A percentile compares a stretch with the other conserved stretches of the same genome.
Evolutionary conservation across 2,797 vertebrate species (phyloP).

Genomic region (Cossypha dichroa): DNA sequence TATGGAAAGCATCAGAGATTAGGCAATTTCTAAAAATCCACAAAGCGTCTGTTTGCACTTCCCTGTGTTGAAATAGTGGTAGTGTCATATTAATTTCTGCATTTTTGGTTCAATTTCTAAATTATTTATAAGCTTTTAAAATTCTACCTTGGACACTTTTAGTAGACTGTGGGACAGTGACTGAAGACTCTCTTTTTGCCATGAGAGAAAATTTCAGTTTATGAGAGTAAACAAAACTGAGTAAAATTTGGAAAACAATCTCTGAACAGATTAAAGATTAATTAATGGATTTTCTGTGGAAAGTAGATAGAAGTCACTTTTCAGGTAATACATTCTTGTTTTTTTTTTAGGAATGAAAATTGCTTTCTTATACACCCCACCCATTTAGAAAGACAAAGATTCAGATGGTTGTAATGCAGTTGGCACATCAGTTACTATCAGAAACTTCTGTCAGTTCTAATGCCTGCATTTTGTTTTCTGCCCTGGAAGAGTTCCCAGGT

Average conservation of each 20-base stretch:
- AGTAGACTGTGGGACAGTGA: background rate
- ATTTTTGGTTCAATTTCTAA: background rate
- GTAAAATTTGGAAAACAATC: background rate
- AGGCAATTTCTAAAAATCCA: background rate
- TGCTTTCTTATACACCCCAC: background rate
- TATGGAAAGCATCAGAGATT: background rate
- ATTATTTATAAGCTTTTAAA: background rate
- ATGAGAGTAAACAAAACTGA: background rate
- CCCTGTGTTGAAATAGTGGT: background rate
- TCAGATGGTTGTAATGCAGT: background rate
- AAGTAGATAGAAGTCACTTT: background rate
- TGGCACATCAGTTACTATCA: background rate
- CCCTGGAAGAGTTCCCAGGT: conserved; percentile 2
- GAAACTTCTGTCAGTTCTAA: background rate
- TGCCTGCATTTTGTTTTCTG: conserved; percentile 5
- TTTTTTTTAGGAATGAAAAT: background rate
- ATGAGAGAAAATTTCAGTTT: background rate
- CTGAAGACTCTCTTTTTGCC: background rate
- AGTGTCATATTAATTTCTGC: background rate
- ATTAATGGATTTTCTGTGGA: background rate
- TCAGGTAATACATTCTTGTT: background rate
- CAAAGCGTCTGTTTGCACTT: fast-evolving
- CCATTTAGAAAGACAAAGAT: background rate
- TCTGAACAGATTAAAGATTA: background rate
- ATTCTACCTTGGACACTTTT: background rate